phyloP scores from a whole-genome alignment of 2,113 vertebrate species.

The Bubo scandiacus region DNA sequence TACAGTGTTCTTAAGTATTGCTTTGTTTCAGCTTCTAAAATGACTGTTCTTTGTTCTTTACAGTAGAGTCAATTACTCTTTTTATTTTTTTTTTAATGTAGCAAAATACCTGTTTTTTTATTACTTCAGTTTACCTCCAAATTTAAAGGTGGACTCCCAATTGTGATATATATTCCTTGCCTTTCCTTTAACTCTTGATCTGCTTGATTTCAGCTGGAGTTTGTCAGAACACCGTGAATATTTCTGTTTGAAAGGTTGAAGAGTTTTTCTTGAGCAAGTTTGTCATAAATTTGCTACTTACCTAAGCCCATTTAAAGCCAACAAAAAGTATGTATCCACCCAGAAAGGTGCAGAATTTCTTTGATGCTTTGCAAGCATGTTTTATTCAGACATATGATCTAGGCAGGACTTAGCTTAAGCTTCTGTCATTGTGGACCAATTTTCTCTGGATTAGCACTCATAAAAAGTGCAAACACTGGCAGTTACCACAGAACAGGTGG shows the following conservation, averaged over 20 bases:
- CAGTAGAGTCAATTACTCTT: not conserved
- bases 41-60: not conserved
- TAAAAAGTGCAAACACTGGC: not conserved
- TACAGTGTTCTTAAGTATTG: not conserved
- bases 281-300: not conserved
- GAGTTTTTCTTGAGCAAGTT: not conserved
- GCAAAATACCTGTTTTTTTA: not conserved
- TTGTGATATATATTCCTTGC: accelerated
- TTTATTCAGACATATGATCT: not conserved
- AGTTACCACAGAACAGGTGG: not conserved
- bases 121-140: not conserved
- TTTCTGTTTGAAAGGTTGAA: not conserved
- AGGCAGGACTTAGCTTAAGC: not conserved
- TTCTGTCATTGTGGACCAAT: not conserved
- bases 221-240: not conserved
- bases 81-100: not conserved
- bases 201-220: not conserved
- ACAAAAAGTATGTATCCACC: not conserved
- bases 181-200: not conserved
- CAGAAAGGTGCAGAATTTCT: not conserved
- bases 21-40: not conserved
- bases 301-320: not conserved
- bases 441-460: not conserved
- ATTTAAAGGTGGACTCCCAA: not conserved
- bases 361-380: not conserved